Base-by-base conservation (phyloP, 92 coral and sea anemone species). In the Zoanthus sansibaricus region DNA sequence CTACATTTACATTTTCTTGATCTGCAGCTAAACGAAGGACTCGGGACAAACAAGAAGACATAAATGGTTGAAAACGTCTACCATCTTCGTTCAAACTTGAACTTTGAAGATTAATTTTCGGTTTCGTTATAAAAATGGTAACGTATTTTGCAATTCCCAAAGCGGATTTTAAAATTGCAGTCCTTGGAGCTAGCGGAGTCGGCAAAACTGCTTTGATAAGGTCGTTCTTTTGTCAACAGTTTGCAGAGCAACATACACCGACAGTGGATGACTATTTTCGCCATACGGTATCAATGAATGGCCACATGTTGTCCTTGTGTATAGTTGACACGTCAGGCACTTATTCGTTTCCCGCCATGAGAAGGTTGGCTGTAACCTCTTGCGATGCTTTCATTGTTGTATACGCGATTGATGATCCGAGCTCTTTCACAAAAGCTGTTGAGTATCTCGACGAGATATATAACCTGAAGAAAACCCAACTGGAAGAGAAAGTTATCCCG, bases 261-360 rank as follows among this genome's bases (percentile, higher is more conserved):
- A 94, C 98, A 0, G 89, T 94, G 7, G 98, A 93, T 61, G 95
- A 93, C 33, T 94, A 94, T 75, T 94, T 79, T 66, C 74, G 90
- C 37, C 98, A 93, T 68, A 66, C 91, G 11, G 77, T 94, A 1
- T 55, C 76, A n/a, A 71, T 94, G 12, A 93, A 94, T 17, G 96
- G 96, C 10, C 59, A 72, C 6, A 80, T 76, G 37, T 55, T 56
- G 30, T 86, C 91, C 7, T 55, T 94, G 44, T 91, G 98, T 58
- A 84, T 94, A 32, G 92, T 91, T 55, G 98, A 94, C 56, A 94
- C 98, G 3, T 93, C 95, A 3, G 98, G 94, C 32, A 93, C 94
- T 9, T 88, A 95, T 32, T 32, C 90, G 4, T 95, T 95, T 47
- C 98, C 98, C 6, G 98, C 89, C 21, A 95, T 95, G 98, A 86